Evolutionary conservation across 2,888 invertebrate genomes (phyloP), one percentile per base, ranked within the genome.

Genomic region (Pherbina coryleti): DNA sequence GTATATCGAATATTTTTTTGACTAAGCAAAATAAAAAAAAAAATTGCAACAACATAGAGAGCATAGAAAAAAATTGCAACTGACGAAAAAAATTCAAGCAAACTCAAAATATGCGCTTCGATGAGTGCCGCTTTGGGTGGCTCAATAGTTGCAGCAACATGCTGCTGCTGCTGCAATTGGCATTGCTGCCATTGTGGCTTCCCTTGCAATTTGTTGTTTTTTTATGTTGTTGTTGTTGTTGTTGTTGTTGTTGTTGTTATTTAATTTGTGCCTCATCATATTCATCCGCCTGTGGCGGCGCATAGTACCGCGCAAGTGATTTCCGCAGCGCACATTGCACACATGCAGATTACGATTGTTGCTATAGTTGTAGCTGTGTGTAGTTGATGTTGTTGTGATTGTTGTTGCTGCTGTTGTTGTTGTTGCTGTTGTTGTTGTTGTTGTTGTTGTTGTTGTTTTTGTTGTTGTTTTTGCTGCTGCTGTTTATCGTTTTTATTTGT

Each of bases 401-500:
- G 75, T 31, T 81, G 70, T 49, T 71, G 67, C 71, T 80, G 82
- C 81, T 80, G 79, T 83, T 83, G 82, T 85, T 86, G n/a, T n/a
- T n/a, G n/a, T 73, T 69, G 28, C 31, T 74, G 57, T 64, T 78
- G 67, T 34, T 79, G 8, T 28, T n/a, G n/a, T 31, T 19, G n/a
- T 49, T 73, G 28, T 17, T 75, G 77, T 66, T 80, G 74, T 9
- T 78, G 77, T n/a, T 79, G 80, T 11, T 73, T 57, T 28, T 78
- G 66, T 69, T 77, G 53, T 22, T 73, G 75, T 31, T 81, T 69
- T 49, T 71, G 67, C 71, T 80, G 82, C 81, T 80, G 79, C 83
- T 83, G 82, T 85, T 86, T 84, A 83, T 84, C 83, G 84, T 84
- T 79, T 85, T 82, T 81, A 82, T 83, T 85, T 84, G 82, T 73